These are phyloP conservation scores for Malthinus flaveolus DNA, from an alignment of 2,888 invertebrate species.

Conservation along the genomic window DNA sequence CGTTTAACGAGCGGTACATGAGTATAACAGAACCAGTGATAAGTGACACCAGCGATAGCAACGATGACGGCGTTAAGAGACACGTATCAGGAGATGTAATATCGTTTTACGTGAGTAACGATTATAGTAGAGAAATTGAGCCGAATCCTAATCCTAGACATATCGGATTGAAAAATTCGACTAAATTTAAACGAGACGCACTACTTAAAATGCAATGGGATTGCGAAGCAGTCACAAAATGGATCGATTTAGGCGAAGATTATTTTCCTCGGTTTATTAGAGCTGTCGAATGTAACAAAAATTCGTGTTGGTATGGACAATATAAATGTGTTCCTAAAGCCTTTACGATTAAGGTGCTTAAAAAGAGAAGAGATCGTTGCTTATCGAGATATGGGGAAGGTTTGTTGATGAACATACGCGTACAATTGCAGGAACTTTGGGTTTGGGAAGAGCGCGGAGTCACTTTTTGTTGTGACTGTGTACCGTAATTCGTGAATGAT, in stretches of 20 bases:
- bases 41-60: not conserved
- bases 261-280: conserved; percentile 61
- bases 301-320: conserved; percentile 59
- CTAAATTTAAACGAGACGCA: not conserved
- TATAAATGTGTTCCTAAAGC: conserved; percentile 58
- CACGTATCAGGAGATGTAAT: conserved; percentile 7
- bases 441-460: conserved; percentile 60
- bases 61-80: conserved; percentile 32
- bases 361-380: conserved; percentile 53
- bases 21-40: conserved; percentile 42
- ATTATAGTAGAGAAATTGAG: conserved; percentile 39
- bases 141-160: conserved; percentile 7
- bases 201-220: conserved; percentile 52
- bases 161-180: conserved; percentile 35
- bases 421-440: conserved; percentile 57
- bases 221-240: conserved; percentile 54
- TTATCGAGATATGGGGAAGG: conserved; percentile 44
- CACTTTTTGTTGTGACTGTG: conserved; percentile 60
- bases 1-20: conserved; percentile 57
- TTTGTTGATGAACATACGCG: conserved; percentile 47
- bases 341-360: conserved; percentile 60
- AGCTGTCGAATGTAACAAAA: conserved; percentile 55
- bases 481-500: too few relatives aligned
- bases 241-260: conserved; percentile 60
- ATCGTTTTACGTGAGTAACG: conserved; percentile 54